Base-by-base conservation (phyloP, 2,888 invertebrate species). In the Hipparchia sbordonii region DNA sequence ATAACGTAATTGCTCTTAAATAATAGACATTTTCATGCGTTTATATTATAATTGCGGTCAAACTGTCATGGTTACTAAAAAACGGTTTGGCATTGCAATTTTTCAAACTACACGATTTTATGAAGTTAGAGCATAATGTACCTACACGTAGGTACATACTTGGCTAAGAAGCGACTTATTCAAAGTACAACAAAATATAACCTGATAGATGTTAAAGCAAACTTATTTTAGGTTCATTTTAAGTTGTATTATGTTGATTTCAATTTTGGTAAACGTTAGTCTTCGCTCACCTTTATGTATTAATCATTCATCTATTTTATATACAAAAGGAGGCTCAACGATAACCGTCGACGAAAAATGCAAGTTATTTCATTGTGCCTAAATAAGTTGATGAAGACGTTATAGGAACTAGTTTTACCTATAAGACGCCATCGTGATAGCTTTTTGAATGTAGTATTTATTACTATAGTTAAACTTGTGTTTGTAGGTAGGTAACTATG, bases 301-400 rank as follows among this genome's bases (percentile, higher is more conserved):
- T 67, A 57, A 45, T 67, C 67, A 67, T 57, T 67, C 46, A 46
- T 46, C 46, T 67, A 67, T 67, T 67, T 57, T 46, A 46, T 57
- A 46, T 57, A 46, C 45, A 57, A 9, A 46, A 46, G 67, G 45
- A 67, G 67, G 67, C 67, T 67, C 67, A 45, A 13, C 59, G 12
- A 6, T 68, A 68, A 68, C 68, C 68, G 68, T 33, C 68, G 46
- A 57, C 48, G 68, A 68, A 68, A 68, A 68, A 68, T 60, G 68
- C 68, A 68, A 59, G 68, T 59, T 48, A 12, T 59, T 59, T 46
- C 57, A 46, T 48, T 33, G 33, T 52, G 65, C 65, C 52, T 65
- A 65, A 65, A 65, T 33, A 52, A 65, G 12, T 52, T 65, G 33
- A 52, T 52, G 12, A 51, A 57, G 23, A 65, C 65, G 65, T 65